phyloP scores from a whole-genome alignment of 2,888 invertebrate genomes.

The Ypsolopha scabrella region DNA sequence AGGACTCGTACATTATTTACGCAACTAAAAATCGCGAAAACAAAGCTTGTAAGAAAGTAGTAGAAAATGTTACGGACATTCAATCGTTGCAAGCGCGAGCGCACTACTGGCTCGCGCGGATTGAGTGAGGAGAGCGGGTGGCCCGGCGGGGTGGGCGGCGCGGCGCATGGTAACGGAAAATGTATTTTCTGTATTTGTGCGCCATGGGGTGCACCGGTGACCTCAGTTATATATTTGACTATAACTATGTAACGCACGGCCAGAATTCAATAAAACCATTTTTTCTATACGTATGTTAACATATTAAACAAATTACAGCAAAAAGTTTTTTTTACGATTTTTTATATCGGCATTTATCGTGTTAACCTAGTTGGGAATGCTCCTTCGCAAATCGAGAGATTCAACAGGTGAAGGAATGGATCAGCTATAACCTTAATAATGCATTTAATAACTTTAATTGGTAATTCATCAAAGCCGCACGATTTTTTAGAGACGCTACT shows the following conservation, averaged over 20 bases:
- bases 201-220: conserved; percentile 22
- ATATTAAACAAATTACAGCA: conserved; percentile 17
- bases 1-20: conserved; percentile 17
- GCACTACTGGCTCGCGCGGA: too few species aligned
- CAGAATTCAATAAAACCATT: conserved; percentile 18
- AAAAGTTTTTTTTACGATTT: conserved; percentile 16
- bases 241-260: conserved; percentile 18
- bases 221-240: conserved; percentile 20
- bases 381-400: too few species aligned
- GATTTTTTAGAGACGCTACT: too few species aligned
- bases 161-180: conserved; percentile 20
- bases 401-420: too few species aligned
- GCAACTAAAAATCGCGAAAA: conserved; percentile 17
- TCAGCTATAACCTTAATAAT: too few species aligned
- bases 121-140: too few species aligned
- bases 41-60: conserved; percentile 18
- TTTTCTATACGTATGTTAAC: conserved; percentile 17
- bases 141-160: conserved; percentile 15
- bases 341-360: too few species aligned
- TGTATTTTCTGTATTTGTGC: conserved; percentile 21
- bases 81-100: conserved; percentile 15
- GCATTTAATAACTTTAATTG: too few species aligned
- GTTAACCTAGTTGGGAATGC: too few species aligned
- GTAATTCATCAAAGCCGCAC: too few species aligned
- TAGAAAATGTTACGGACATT: conserved; percentile 17